Evolutionary conservation across 2,888 invertebrate species (phyloP).

Genomic region (Psylliodes chrysocephalus): DNA sequence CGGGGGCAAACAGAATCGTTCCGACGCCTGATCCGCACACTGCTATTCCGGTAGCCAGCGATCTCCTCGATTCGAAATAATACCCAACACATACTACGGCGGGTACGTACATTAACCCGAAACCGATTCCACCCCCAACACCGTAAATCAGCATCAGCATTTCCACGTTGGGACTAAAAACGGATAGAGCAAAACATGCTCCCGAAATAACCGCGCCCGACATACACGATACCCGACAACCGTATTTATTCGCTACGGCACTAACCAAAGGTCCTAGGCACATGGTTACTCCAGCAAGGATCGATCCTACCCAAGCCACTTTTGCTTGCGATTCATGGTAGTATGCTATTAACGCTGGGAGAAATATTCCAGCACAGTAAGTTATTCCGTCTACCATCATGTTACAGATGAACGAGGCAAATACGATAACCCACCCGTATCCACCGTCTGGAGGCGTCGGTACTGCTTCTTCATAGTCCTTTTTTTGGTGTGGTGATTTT

Average conservation of each 20-base stretch:
- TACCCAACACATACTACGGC: constrained; percentile 97
- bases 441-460: constrained; percentile 92
- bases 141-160: constrained; percentile 92
- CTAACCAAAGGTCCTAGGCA: constrained; percentile 95
- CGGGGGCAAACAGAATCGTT: constrained; percentile 93
- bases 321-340: constrained; percentile 90
- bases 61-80: constrained; percentile 95
- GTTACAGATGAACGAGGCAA: constrained; percentile 97
- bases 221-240: constrained; percentile 93
- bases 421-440: constrained; percentile 94
- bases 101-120: constrained; percentile 72
- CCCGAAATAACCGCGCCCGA: constrained; percentile 88
- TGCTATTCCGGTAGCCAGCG: constrained; percentile 93
- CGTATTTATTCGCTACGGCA: constrained; percentile 92
- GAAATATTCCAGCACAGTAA: constrained; percentile 95
- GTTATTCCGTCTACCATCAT: constrained; percentile 98
- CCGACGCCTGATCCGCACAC: constrained; percentile 97
- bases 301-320: constrained; percentile 93
- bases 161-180: constrained; percentile 84
- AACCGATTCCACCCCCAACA: constrained; percentile 68
- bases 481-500: constrained; percentile 64
- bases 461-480: constrained; percentile 75
- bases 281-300: constrained; percentile 94
- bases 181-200: constrained; percentile 85
- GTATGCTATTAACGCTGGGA: constrained; percentile 79